Evolutionary conservation across 2,888 invertebrate species (phyloP), one percentile per base, ranked within the genome.

Genomic region (Cephus nigrinus): DNA sequence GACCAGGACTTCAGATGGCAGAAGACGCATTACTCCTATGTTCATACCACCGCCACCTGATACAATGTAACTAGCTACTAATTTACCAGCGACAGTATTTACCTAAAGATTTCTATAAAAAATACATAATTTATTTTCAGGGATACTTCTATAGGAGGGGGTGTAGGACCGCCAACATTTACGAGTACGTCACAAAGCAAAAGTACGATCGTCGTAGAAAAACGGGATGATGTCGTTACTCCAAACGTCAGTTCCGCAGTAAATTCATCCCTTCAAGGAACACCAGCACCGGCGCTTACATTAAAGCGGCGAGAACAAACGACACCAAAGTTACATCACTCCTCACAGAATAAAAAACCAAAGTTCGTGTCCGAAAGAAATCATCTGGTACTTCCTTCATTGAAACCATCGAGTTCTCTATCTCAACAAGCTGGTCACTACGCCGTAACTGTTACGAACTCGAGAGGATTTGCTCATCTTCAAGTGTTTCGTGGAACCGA

Each of bases 1-100:
- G 93, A 98, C 97, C 0, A 94, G 97, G 82, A 97, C 98, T 4
- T 96, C 98, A 1, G 98, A 99, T 92, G 99, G 99, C 55, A 96
- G 97, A 92, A 93, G 99, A 71, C 94, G 99, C 81, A 99, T 99
- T 84, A 99, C 98, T 11, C 99, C 99, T 0, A 97, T 99, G 92
- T 98, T 98, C 90, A 95, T 99, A 86, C 97, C 98, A 32, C 94
- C 94, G 4, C 93, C 94, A 76, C 92, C 92, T 0, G 96, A 95
- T 85, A 94, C 95, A 84, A 93, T 93, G 94, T 93, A 86, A 92
- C 92, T 34, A 34, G 69, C 76, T 74, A 71, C 68, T 75, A 72
- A 35, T 15, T 81, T 83, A 55, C 83, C 82, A 11, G 86, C 87
- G 4, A 23, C 33, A 15, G 34, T 76, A 74, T 11, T 77, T 75